Conservation (phyloP, 2,113 vertebrate genomes). For the Callocephalon fimbriatum region DNA sequence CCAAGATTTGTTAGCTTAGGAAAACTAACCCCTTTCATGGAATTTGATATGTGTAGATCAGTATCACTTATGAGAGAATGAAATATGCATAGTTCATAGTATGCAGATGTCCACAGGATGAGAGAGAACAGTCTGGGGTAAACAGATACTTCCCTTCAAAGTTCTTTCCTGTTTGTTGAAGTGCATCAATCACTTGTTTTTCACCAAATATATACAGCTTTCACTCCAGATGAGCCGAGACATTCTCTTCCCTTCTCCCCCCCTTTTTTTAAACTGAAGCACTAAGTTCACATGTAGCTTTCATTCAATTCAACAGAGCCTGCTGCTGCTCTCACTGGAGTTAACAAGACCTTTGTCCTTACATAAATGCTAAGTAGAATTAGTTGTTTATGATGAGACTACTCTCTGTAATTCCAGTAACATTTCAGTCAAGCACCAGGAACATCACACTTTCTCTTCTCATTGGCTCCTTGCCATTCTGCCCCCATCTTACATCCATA, state of each 20-base stretch:
- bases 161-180: neutral
- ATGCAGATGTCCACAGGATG: neutral
- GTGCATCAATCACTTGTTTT: neutral
- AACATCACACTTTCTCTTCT: neutral
- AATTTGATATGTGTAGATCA: constrained; percentile 15
- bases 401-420: neutral
- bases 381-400: neutral
- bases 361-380: neutral
- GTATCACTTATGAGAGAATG: neutral
- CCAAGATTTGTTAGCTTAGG: constrained; percentile 31
- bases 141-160: neutral
- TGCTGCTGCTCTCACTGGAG: neutral
- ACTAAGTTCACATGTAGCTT: neutral
- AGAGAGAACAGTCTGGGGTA: neutral
- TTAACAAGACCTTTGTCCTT: neutral
- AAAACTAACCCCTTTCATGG: constrained; percentile 29
- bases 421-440: neutral
- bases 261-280: neutral
- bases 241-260: accelerated
- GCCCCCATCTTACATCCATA: neutral
- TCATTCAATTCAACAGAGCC: neutral
- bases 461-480: neutral
- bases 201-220: neutral
- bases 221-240: neutral
- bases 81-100: neutral